Evolutionary conservation across 2,888 invertebrate genomes (phyloP).

Genomic region (Polia nebulosa): DNA sequence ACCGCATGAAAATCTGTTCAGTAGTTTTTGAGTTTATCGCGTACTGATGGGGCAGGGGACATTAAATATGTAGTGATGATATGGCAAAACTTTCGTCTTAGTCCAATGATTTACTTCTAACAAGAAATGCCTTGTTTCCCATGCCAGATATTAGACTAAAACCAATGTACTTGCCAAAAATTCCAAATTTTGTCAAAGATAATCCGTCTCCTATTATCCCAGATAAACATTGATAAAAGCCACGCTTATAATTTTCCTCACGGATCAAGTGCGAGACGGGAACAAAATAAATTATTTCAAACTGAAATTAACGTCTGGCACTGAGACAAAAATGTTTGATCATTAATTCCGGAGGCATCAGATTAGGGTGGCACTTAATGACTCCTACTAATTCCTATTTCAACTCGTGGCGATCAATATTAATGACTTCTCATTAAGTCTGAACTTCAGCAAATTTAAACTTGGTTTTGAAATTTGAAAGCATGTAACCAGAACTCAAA

Average conservation of each 20-base stretch:
- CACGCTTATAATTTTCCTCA: constrained; percentile 22
- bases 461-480: constrained; percentile 1
- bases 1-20: too few relatives aligned
- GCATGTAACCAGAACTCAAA: background rate
- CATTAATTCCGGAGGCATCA: constrained; percentile 37
- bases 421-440: constrained; percentile 23
- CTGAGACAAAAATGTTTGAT: constrained; percentile 36
- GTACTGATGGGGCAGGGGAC: too few relatives aligned
- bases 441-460: constrained; percentile 4
- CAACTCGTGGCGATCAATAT: constrained; percentile 33
- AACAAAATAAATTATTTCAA: constrained; percentile 41
- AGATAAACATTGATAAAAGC: constrained; percentile 22
- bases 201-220: constrained; percentile 11
- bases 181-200: background rate
- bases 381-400: constrained; percentile 28
- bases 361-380: constrained; percentile 32
- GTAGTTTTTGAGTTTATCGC: too few relatives aligned
- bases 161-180: background rate
- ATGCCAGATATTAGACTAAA: background rate
- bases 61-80: too few relatives aligned
- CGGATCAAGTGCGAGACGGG: constrained; percentile 20
- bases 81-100: background rate
- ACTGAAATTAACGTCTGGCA: constrained; percentile 22
- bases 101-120: background rate
- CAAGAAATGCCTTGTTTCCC: background rate